Evolutionary conservation across 2,888 invertebrate genomes (phyloP).

Genomic region (Diplazon laetatorius): DNA sequence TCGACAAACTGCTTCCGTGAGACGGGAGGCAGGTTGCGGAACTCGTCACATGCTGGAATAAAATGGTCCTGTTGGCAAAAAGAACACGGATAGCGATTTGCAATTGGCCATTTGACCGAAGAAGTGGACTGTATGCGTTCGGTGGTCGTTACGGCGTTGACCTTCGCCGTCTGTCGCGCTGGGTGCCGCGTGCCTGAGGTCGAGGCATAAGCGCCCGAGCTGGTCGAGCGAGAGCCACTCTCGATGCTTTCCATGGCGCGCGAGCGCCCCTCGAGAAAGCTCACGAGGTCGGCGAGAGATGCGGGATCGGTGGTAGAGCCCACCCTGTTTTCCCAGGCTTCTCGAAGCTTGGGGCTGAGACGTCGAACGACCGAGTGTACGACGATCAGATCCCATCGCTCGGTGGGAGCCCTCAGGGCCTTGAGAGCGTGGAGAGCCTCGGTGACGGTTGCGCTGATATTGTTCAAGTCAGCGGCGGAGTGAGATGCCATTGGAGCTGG

Average conservation of each 20-base stretch:
- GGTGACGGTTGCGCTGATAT: not conserved
- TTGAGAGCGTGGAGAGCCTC: constrained; percentile 31
- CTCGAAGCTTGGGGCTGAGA: not conserved
- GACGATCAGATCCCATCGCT: not conserved
- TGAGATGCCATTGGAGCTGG: not conserved
- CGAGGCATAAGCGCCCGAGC: not conserved
- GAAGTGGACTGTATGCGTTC: no score
- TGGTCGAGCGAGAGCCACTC: not conserved
- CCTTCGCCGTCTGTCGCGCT: no score
- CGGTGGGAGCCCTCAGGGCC: not conserved
- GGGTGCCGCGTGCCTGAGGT: not conserved
- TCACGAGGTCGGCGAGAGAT: not conserved
- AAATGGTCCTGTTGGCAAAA: not conserved
- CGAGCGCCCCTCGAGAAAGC: constrained; percentile 20
- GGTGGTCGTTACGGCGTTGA: no score
- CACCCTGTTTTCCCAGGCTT: constrained; percentile 35
- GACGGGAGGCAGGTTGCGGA: not conserved
- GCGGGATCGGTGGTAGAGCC: not conserved
- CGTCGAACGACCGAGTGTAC: not conserved
- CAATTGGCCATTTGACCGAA: not conserved
- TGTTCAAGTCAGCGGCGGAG: not conserved
- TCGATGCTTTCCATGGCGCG: constrained; percentile 18
- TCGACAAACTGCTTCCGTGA: not conserved
- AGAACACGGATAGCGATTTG: not conserved
- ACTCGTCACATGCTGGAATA: not conserved